Conservation (phyloP, 2,113 vertebrate genomes). For the Rhinolophus sinicus region DNA sequence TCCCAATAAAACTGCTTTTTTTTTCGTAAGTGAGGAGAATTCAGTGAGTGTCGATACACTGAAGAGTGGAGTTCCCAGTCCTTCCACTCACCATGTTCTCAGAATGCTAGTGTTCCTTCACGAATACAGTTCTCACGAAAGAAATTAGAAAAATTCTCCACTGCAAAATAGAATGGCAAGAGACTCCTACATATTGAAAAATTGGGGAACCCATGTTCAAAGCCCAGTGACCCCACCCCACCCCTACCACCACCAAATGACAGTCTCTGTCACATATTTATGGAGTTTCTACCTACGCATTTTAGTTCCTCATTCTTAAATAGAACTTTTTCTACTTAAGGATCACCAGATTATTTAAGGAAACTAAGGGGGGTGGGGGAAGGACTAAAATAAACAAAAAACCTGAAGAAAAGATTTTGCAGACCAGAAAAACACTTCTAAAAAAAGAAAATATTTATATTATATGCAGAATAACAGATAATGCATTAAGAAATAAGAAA, state of each 20-base stretch:
- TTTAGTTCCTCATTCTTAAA: conserved; percentile 8
- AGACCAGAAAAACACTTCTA: not conserved
- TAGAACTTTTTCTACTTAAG: not conserved
- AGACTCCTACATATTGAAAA: not conserved
- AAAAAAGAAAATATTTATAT: not conserved
- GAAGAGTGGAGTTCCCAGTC: not conserved
- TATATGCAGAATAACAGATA: not conserved
- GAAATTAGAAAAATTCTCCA: not conserved
- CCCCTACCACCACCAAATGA: not conserved
- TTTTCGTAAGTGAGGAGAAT: not conserved
- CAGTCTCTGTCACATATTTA: not conserved
- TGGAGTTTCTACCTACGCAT: not conserved
- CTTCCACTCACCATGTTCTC: not conserved
- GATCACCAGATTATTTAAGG: not conserved
- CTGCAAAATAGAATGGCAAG: not conserved
- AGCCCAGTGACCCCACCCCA: not conserved
- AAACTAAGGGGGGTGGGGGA: not conserved
- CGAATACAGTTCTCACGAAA: not conserved
- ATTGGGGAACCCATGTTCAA: not conserved
- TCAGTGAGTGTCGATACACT: not conserved
- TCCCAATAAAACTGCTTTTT: not conserved
- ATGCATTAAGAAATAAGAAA: not conserved
- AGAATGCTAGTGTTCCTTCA: not conserved
- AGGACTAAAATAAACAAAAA: not conserved
- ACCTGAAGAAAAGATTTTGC: not conserved